Percentiles rank a stretch among this genome's conserved stretches.
These are phyloP conservation scores for Echiichthys vipera DNA, from an alignment of 2,797 vertebrate species.

Conservation along the genomic window DNA sequence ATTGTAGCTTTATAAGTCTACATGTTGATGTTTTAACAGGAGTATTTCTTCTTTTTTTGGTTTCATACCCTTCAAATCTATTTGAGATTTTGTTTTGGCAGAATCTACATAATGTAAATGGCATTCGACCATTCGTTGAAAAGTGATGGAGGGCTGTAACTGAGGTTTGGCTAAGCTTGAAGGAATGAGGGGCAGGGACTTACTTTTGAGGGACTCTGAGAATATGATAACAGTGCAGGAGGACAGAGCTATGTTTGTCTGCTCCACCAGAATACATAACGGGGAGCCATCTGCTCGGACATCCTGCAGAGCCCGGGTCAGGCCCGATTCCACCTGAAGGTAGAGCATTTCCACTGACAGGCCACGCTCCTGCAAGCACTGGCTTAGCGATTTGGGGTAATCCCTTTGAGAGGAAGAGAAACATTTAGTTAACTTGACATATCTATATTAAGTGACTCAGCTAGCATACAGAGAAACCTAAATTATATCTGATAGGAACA, in stretches of 20 bases:
- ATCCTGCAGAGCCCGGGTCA: constrained; percentile 86
- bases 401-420: constrained; percentile 87
- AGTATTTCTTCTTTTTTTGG: constrained; percentile 8
- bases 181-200: constrained; percentile 76
- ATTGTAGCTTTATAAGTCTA: background rate
- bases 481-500: constrained; percentile 29
- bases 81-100: background rate
- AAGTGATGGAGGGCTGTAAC: constrained; percentile 25
- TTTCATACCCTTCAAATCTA: background rate
- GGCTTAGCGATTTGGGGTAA: constrained; percentile 86
- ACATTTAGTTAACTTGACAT: constrained; percentile 79
- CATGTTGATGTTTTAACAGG: constrained; percentile 11
- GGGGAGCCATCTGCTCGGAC: constrained; percentile 86
- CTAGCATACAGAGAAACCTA: constrained; percentile 45
- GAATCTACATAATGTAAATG: background rate
- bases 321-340: constrained; percentile 82
- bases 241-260: constrained; percentile 84
- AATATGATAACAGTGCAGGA: constrained; percentile 89
- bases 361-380: constrained; percentile 86
- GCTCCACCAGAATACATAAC: constrained; percentile 89
- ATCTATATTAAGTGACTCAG: constrained; percentile 48
- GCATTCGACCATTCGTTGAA: background rate
- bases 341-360: constrained; percentile 88
- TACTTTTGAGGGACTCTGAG: constrained; percentile 90
- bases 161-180: constrained; percentile 36